A percentile compares a stretch with the other conserved stretches of the same genome.
phyloP scores from a whole-genome alignment of 1,140 invertebrate genomes.

The Drosophila sucinea region DNA sequence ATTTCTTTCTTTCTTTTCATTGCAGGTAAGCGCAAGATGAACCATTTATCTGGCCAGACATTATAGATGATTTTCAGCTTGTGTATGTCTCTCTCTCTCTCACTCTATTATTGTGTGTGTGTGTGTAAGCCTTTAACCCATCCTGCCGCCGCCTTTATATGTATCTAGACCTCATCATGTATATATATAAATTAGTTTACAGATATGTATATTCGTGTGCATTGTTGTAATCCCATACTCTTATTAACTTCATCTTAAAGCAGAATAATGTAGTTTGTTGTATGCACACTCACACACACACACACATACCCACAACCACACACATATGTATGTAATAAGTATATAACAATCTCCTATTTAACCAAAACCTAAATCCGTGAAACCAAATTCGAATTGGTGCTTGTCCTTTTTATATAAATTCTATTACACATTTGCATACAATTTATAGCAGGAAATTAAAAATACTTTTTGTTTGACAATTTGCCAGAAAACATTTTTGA shows the following conservation, averaged over 20 bases:
- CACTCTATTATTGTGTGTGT: constrained; percentile 27
- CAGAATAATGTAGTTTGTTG: constrained; percentile 44
- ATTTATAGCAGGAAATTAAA: constrained; percentile 79
- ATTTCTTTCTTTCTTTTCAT: constrained; percentile 22
- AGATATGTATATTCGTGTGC: constrained; percentile 4
- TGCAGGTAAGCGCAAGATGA: constrained; percentile 60
- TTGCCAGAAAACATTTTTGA: constrained; percentile 71
- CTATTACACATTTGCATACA: constrained; percentile 68
- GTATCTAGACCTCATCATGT: constrained; percentile 29
- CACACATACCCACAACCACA: neutral
- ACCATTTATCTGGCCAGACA: neutral
- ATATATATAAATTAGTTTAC: constrained; percentile 13
- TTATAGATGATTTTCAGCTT: constrained; percentile 9
- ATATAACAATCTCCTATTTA: neutral
- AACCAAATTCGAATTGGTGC: constrained; percentile 2
- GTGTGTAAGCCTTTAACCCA: constrained; percentile 41
- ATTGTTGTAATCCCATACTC: constrained; percentile 1
- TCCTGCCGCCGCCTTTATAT: constrained; percentile 36
- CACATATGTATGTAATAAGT: constrained; percentile 11
- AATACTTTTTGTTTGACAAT: constrained; percentile 79
- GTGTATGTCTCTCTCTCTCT: neutral
- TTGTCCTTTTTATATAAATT: constrained; percentile 20
- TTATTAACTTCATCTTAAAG: constrained; percentile 30
- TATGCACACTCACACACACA: constrained; percentile 22
- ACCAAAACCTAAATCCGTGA: neutral